These are phyloP conservation scores for Corythornis vintsioides DNA, from an alignment of 2,113 vertebrate species.

Conservation along the genomic window DNA sequence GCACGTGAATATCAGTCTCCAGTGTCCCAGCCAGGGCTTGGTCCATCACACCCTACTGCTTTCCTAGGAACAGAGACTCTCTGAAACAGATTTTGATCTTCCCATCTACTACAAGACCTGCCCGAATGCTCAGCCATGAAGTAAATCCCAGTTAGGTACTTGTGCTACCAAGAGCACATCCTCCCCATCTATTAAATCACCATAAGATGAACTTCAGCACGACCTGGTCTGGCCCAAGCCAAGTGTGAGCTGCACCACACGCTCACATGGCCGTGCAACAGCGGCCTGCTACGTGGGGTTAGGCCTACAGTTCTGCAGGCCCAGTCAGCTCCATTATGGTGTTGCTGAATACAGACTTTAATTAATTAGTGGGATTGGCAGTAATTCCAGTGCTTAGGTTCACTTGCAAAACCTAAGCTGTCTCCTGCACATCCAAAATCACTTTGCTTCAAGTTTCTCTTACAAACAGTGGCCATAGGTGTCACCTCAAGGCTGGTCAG, in stretches of 20 bases:
- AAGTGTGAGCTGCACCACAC: background rate
- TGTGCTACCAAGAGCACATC: background rate
- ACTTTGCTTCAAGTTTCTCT: background rate
- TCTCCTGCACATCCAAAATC: background rate
- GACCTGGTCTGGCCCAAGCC: background rate
- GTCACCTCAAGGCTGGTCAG: background rate
- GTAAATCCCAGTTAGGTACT: background rate
- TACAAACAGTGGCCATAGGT: background rate
- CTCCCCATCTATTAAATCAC: background rate
- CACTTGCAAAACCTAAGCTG: background rate
- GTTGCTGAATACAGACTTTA: background rate
- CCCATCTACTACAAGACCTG: background rate
- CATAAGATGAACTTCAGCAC: background rate
- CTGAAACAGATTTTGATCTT: background rate
- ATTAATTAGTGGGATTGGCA: background rate
- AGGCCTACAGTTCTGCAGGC: background rate
- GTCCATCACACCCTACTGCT: background rate
- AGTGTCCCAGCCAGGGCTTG: background rate
- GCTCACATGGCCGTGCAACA: accelerated
- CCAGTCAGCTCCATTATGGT: background rate
- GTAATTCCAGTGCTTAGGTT: background rate
- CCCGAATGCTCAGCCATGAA: background rate
- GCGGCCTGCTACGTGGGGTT: background rate
- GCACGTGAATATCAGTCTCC: background rate
- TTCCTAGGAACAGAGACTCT: background rate